Base-by-base conservation (phyloP, 2,888 invertebrate species). In the Luperina nickerlii region DNA sequence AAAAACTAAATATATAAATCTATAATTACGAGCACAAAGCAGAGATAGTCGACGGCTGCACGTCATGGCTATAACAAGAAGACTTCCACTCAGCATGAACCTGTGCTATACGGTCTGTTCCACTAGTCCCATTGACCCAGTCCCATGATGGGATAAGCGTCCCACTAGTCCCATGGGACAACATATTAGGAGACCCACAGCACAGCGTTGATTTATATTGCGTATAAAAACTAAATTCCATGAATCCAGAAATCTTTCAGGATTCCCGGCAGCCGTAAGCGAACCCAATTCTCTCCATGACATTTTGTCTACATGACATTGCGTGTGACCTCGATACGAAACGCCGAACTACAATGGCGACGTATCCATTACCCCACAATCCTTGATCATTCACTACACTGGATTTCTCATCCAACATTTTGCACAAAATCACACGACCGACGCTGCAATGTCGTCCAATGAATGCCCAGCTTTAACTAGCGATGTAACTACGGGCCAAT, bases 351-450 rank as follows among this genome's bases (percentile, higher is more conserved):
- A 88, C 88, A 88, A 85, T 75, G 66, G 74, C 72, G 62, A 38
- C 67, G 76, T 88, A 87, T 87, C 88, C 74, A 88, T 85, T 81
- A 81, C 81, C 62, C 32, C 72, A 15, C 76, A 85, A 84, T 81
- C 81, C 85, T 85, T 87, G 85, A 80, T 76, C 85, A 85, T 87
- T 85, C 76, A 85, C 72, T 87, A 74, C 65, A 48, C 85, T 71
- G 66, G 66, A 81, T 73, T 67, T 81, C 88, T 85, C 76, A 76
- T 81, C 68, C 72, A 51, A 85, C 76, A 81, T 87, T 76, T 85
- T 85, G 62, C 74, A 85, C 82, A 75, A 85, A 85, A 81, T 85
- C 74, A 72, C 72, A 85, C 66, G 48, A 70, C 54, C 15, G 48
- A 65, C 65, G 68, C 70, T 85, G 77, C 70, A 75, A 42, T 54